Conservation (phyloP, 2,797 vertebrate species). For the Glossophaga mutica region DNA sequence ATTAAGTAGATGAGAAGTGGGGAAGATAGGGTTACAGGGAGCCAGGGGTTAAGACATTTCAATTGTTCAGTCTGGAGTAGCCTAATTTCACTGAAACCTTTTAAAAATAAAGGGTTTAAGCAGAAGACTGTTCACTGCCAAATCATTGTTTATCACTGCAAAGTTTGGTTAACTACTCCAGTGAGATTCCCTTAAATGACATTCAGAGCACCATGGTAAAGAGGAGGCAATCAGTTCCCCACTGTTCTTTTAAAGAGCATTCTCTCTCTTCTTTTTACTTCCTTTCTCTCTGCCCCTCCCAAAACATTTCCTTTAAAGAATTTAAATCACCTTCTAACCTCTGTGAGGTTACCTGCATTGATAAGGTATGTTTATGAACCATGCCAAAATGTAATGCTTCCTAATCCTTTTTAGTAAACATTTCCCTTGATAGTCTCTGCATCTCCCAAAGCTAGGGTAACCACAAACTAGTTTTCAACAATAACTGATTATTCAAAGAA, state of each 20-base stretch:
- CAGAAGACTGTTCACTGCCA: not conserved
- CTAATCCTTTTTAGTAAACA: not conserved
- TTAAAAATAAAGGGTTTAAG: not conserved
- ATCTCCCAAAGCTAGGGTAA: not conserved
- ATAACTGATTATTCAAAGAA: slow-evolving; percentile 14
- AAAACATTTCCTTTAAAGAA: not conserved
- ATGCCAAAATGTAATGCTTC: not conserved
- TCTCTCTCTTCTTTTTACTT: not conserved
- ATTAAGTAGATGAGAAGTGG: not conserved
- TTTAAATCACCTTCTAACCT: slow-evolving; percentile 13
- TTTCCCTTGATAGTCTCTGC: not conserved
- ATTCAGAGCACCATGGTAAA: not conserved
- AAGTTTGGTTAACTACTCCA: slow-evolving; percentile 35
- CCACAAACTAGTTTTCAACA: not conserved
- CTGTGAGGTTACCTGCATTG: not conserved
- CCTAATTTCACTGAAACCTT: not conserved
- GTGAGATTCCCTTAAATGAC: not conserved
- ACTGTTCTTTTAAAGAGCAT: slow-evolving; percentile 9
- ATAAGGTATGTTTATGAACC: not conserved
- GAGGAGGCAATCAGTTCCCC: not conserved
- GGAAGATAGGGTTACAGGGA: not conserved
- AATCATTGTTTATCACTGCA: slow-evolving; percentile 22
- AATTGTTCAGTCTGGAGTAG: not conserved
- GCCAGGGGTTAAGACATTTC: not conserved
- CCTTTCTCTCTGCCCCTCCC: not conserved